Conservation (phyloP, 2,113 vertebrate genomes). For the Ailuropoda melanoleuca region DNA sequence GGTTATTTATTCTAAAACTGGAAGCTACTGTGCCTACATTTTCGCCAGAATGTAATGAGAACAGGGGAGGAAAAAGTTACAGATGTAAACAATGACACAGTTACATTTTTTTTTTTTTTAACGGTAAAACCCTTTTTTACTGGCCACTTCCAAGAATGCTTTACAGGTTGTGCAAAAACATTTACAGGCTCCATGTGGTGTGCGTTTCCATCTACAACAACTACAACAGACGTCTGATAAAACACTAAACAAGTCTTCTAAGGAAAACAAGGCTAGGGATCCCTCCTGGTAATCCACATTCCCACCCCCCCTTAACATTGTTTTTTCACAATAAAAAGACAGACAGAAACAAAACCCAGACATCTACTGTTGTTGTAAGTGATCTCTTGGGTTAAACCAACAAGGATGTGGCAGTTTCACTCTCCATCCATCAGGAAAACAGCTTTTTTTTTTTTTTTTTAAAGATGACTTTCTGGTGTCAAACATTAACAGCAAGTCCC, state of each 20-base stretch:
- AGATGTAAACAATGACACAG: slow-evolving; percentile 83
- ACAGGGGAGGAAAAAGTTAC: slow-evolving; percentile 73
- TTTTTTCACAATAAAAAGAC: slow-evolving; percentile 61
- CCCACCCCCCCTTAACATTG: not conserved
- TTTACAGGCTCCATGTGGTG: slow-evolving; percentile 73
- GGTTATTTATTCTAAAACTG: slow-evolving; percentile 82
- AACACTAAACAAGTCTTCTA: slow-evolving; percentile 75
- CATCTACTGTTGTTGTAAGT: slow-evolving; percentile 60
- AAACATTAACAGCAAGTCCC: slow-evolving; percentile 49
- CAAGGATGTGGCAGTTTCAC: slow-evolving; percentile 46
- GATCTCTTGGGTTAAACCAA: slow-evolving; percentile 45
- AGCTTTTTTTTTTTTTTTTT: not conserved
- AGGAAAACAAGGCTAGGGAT: slow-evolving; percentile 52
- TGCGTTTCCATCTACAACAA: slow-evolving; percentile 74
- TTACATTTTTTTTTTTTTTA: slow-evolving; percentile 76
- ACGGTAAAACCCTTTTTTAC: slow-evolving; percentile 81
- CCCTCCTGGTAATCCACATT: not conserved
- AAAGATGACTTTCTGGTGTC: slow-evolving; percentile 15
- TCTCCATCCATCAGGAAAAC: slow-evolving; percentile 57
- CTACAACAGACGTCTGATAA: slow-evolving; percentile 75
- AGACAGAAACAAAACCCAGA: slow-evolving; percentile 73
- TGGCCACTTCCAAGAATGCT: slow-evolving; percentile 82
- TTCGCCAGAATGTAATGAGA: slow-evolving; percentile 70
- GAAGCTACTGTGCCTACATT: slow-evolving; percentile 77
- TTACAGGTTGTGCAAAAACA: slow-evolving; percentile 81